Base-by-base conservation (phyloP, 1,140 invertebrate genomes). In the Cydia splendana region DNA sequence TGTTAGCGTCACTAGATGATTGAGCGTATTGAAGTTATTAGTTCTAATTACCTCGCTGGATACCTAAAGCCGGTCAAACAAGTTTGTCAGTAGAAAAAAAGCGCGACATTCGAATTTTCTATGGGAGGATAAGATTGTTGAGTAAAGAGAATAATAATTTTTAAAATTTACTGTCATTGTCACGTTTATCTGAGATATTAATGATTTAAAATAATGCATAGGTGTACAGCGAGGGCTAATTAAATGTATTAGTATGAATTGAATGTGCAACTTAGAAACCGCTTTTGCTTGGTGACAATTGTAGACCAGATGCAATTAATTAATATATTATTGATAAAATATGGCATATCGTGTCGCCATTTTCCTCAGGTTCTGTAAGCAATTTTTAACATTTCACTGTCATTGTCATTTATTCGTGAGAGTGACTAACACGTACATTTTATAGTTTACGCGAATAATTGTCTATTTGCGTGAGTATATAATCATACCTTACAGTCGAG, bases 251-350 rank as follows among this genome's bases (percentile, higher is more conserved):
- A 51, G n/a, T 57, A 18, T 18, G 53, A 57, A 62, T 62, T 18
- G 53, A 57, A 62, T 62, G n/a, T 20, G 57, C 5, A 20, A 20
- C 57, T 62, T 62, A 53, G n/a, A 53, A n/a, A 53, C 2, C 51
- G 51, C 51, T 65, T 67, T 30, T 67, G 28, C 24, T 34, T 67
- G 15, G 15, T 67, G 15, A 3, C 65, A 30, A 67, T 71, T 71
- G 15, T 38, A 71, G 15, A 42, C 34, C 67, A 71, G 34, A 71
- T 71, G 38, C 38, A 71, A 42, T 42, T 71, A 71, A 71, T 71
- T 71, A 71, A 71, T 71, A 71, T 71, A 71, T 67, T 67, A 34
- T 38, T 38, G 12, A 38, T 71, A 62, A 3, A 6, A 57, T 57
- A 7, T 57, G n/a, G 28, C 65, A 65, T 67, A 13, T 67, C 4